A percentile compares a stretch with the other conserved stretches of the same genome.
Evolutionary conservation across 1,140 invertebrate species (phyloP).

Genomic region (Polypedilum pembai): DNA sequence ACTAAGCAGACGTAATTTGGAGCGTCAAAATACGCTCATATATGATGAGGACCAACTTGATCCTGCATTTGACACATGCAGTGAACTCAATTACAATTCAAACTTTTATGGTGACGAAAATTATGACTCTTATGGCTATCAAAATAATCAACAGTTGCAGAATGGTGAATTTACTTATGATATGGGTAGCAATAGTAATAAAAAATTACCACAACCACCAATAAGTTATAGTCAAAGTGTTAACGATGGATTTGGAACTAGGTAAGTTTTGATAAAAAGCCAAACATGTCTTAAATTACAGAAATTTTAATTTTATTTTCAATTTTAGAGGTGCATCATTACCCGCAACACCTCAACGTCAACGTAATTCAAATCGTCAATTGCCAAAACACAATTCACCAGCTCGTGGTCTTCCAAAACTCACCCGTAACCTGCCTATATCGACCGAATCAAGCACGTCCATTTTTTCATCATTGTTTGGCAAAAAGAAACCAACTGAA

Average conservation of each 20-base stretch:
- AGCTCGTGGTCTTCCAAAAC: constrained; percentile 23
- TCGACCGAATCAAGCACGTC: neutral
- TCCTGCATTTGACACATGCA: neutral
- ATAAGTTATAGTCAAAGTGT: constrained; percentile 23
- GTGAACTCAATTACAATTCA: constrained; percentile 7
- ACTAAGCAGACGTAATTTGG: neutral
- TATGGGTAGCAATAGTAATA: neutral
- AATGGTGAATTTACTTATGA: neutral
- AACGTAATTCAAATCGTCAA: constrained; percentile 15
- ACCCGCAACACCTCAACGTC: constrained; percentile 3
- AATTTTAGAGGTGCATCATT: neutral
- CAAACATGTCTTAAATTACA: no score
- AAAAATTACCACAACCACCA: constrained; percentile 1
- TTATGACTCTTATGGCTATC: neutral
- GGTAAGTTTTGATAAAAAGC: no score
- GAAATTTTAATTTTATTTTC: no score
- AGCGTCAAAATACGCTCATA: constrained; percentile 9
- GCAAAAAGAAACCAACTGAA: neutral
- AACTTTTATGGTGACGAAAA: neutral
- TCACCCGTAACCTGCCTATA: neutral
- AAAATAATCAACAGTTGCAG: neutral
- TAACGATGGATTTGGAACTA: neutral
- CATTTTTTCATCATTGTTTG: neutral
- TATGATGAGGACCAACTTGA: constrained; percentile 12
- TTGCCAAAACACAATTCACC: neutral